phyloP scores from a whole-genome alignment of 1,140 invertebrate genomes.

The Halictus rubicundus region DNA sequence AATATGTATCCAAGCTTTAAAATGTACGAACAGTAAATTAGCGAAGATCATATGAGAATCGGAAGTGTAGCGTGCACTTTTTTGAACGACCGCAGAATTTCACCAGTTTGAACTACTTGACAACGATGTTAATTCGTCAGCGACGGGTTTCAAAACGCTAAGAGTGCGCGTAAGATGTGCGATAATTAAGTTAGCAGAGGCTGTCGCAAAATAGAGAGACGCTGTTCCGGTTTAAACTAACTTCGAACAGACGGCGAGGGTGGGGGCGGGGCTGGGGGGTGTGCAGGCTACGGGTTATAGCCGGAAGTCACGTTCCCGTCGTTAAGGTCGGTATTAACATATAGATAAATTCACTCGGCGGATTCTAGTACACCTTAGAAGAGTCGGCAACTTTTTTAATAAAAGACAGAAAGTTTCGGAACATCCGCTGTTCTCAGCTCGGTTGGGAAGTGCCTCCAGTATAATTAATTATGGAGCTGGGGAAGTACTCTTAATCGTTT shows the following conservation, averaged over 20 bases:
- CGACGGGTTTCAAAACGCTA: slow-evolving; percentile 3
- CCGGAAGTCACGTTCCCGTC: slow-evolving; percentile 62
- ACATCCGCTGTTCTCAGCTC: slow-evolving; percentile 17
- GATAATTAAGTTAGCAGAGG: slow-evolving; percentile 72
- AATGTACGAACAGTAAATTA: too few species aligned
- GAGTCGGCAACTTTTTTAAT: slow-evolving; percentile 59
- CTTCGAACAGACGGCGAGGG: slow-evolving; percentile 56
- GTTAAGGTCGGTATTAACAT: slow-evolving; percentile 63
- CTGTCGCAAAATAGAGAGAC: slow-evolving; percentile 39
- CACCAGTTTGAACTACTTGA: not conserved
- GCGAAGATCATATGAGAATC: too few species aligned
- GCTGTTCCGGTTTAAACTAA: slow-evolving; percentile 61
- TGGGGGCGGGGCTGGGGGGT: slow-evolving; percentile 2
- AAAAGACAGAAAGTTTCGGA: slow-evolving; percentile 45
- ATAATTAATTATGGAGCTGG: slow-evolving; percentile 56
- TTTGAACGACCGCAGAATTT: not conserved
- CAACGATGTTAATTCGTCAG: not conserved
- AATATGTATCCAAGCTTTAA: too few species aligned
- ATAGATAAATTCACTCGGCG: slow-evolving; percentile 55
- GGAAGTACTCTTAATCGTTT: slow-evolving; percentile 33
- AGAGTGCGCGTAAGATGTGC: slow-evolving; percentile 41
- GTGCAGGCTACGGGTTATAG: slow-evolving; percentile 23
- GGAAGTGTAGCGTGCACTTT: too few species aligned
- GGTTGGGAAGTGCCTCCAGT: slow-evolving; percentile 21
- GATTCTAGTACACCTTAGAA: slow-evolving; percentile 45